Base-by-base conservation (phyloP, 1,140 invertebrate genomes). In the Scaptomyza graminum region DNA sequence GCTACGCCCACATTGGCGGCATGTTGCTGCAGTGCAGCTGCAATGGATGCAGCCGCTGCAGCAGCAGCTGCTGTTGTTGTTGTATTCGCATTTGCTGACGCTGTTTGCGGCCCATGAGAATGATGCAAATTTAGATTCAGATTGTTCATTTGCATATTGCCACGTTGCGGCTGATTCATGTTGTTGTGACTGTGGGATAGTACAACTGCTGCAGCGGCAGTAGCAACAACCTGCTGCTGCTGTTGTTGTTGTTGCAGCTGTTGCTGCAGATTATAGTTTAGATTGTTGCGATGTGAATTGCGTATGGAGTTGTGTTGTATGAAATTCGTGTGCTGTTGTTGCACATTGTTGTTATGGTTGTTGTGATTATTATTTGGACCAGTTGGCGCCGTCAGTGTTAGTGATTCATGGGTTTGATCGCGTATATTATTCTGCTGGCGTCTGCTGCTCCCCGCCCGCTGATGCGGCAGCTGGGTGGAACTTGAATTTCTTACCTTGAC, bases 251-350 rank as follows among this genome's bases (percentile, higher is more conserved):
- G 79, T 12, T 76, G 82, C 25, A 57, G 25, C 13, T 88, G 83
- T 50, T 90, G 79, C 54, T 88, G 76, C 18, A 84, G 55, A 64
- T 85, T 90, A 34, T 90, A 90, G 74, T 91, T 91, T n/a, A 91
- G 62, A 79, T 91, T 91, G 59, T 91, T 91, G 61, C 90, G 85
- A 74, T 91, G 90, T 4, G 90, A 91, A 43, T 91, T 91, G 22
- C 90, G 85, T 59, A 91, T 91, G 22, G 90, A 91, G 76, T 91
- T 91, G 55, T 91, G 90, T 54, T 91, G 90, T 63, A 91, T 91
- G 47, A 91, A 91, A 70, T 90, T 90, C 28, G 83, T 90, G 12
- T 72, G 76, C 37, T 41, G 76, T 51, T 83, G 76, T 51, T 83
- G 79, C 65, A 83, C 63, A 67, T 82, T 74, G 62, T 68, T 76